phyloP scores from a whole-genome alignment of 2,113 vertebrate species.

The Meles meles region DNA sequence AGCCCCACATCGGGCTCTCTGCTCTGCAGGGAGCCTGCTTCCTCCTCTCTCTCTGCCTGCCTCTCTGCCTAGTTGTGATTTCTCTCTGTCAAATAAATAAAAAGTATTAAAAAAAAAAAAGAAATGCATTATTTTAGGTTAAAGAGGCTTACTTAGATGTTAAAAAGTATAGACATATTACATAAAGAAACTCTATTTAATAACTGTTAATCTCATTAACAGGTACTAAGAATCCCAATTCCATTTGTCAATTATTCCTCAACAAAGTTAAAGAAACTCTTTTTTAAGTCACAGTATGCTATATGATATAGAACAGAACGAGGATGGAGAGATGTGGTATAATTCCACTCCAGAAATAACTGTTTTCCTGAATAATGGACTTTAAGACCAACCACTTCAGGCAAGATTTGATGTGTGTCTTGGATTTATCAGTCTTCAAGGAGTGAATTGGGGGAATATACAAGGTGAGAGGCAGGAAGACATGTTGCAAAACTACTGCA shows the following conservation, averaged over 20 bases:
- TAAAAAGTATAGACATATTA: not conserved
- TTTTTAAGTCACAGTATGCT: not conserved
- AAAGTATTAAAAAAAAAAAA: no score
- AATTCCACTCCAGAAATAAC: not conserved
- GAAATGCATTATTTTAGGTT: not conserved
- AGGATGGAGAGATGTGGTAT: fast-evolving
- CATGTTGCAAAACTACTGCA: not conserved
- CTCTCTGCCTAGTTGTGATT: no score
- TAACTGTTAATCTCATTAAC: not conserved
- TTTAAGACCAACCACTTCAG: not conserved
- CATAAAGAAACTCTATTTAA: not conserved
- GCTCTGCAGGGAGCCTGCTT: no score
- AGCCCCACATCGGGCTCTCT: no score
- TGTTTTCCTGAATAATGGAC: not conserved
- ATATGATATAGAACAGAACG: not conserved
- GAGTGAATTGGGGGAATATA: not conserved
- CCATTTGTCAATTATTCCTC: not conserved
- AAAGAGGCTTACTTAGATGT: not conserved
- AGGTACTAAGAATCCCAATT: not conserved
- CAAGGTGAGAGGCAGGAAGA: not conserved
- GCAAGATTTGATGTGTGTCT: not conserved
- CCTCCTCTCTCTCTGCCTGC: no score
- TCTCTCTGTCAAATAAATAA: no score
- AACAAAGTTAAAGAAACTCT: not conserved
- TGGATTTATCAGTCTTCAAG: not conserved